Evolutionary conservation across 1,140 invertebrate species (phyloP).

Genomic region (Microplitis mediator): DNA sequence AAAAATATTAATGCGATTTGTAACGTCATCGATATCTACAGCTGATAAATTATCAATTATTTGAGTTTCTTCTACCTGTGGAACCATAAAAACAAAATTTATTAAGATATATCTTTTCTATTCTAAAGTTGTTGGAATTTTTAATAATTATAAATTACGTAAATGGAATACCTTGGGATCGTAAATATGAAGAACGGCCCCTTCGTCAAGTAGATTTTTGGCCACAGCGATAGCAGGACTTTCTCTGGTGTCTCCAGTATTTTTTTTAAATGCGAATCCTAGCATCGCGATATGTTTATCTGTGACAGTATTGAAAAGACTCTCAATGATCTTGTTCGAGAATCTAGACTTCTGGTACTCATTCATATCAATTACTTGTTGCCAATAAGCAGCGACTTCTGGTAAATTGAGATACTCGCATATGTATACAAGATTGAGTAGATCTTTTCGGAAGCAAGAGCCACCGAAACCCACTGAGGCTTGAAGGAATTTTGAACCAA

Average conservation of each 20-base stretch:
- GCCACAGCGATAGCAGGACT: slow-evolving; percentile 95
- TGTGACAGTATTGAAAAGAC: slow-evolving; percentile 95
- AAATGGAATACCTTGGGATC: slow-evolving; percentile 91
- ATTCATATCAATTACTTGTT: slow-evolving; percentile 96
- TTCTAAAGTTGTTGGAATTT: no score
- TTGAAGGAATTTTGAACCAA: slow-evolving; percentile 97
- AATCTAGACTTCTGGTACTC: slow-evolving; percentile 96
- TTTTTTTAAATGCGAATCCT: slow-evolving; percentile 99
- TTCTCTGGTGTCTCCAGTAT: slow-evolving; percentile 97
- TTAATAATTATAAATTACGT: neutral
- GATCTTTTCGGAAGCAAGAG: slow-evolving; percentile 99
- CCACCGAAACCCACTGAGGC: slow-evolving; percentile 98
- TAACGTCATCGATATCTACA: slow-evolving; percentile 68
- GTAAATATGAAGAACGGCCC: slow-evolving; percentile 92
- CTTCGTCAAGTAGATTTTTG: slow-evolving; percentile 93
- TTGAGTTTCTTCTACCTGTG: slow-evolving; percentile 76
- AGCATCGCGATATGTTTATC: slow-evolving; percentile 95
- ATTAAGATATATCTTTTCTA: no score
- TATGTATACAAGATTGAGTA: slow-evolving; percentile 97
- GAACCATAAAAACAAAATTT: neutral
- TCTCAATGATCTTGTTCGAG: slow-evolving; percentile 89
- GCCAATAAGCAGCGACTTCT: slow-evolving; percentile 97
- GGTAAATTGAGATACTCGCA: slow-evolving; percentile 95
- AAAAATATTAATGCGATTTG: slow-evolving; percentile 77
- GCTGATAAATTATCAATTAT: slow-evolving; percentile 80